Conservation (phyloP, 2,113 vertebrate genomes). For the Strix aluco region DNA sequence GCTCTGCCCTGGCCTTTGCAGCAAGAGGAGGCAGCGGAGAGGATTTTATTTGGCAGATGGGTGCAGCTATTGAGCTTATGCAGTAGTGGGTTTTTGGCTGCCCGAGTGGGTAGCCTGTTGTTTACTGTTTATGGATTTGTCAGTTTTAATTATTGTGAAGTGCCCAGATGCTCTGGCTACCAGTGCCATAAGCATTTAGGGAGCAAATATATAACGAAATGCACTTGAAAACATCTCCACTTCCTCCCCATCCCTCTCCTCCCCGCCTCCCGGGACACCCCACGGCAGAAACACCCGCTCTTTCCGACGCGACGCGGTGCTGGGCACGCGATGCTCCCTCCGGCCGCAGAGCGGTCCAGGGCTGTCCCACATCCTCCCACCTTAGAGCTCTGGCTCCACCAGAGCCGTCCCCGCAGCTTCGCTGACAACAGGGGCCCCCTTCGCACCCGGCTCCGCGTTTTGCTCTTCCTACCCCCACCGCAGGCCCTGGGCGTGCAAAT, state of each 20-base stretch:
- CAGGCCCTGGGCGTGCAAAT: not conserved
- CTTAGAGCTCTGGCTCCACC: not conserved
- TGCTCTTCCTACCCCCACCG: not conserved
- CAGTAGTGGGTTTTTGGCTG: slow-evolving; percentile 70
- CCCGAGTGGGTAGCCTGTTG: slow-evolving; percentile 70
- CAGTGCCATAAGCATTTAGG: slow-evolving; percentile 58
- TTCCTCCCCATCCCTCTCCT: not conserved
- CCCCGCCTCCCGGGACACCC: not conserved
- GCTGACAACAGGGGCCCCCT: not conserved
- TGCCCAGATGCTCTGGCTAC: slow-evolving; percentile 69
- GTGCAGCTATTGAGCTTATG: slow-evolving; percentile 65
- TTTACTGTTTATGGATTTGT: slow-evolving; percentile 73
- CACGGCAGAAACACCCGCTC: rapidly evolving
- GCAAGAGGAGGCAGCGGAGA: slow-evolving; percentile 20
- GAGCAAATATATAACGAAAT: slow-evolving; percentile 51
- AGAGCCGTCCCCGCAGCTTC: not conserved
- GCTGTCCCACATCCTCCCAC: not conserved
- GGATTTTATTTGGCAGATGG: slow-evolving; percentile 69
- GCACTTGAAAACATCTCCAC: slow-evolving; percentile 17
- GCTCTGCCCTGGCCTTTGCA: slow-evolving; percentile 3
- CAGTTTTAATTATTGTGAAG: slow-evolving; percentile 75
- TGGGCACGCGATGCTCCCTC: not conserved
- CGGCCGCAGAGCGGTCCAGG: rapidly evolving
- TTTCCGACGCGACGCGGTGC: rapidly evolving
- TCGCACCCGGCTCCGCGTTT: rapidly evolving